phyloP scores from a whole-genome alignment of 2,797 vertebrate genomes.

The Manis pentadactyla region DNA sequence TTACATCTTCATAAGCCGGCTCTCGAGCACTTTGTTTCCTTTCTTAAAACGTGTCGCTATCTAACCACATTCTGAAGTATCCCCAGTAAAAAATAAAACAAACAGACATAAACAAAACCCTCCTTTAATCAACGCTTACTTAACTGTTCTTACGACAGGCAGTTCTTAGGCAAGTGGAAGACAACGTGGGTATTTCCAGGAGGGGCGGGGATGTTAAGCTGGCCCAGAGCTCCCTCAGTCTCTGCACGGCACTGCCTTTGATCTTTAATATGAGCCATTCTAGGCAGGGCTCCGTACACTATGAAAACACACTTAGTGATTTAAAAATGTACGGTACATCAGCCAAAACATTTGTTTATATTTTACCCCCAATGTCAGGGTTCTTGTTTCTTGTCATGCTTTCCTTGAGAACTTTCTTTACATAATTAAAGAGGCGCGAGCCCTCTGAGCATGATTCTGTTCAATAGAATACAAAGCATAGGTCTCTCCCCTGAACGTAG shows the following conservation, averaged over 20 bases:
- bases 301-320: slow-evolving; percentile 73
- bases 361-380: slow-evolving; percentile 75
- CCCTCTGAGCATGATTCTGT: neutral
- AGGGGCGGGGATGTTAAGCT: neutral
- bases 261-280: slow-evolving; percentile 78
- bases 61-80: neutral
- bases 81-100: slow-evolving; percentile 50
- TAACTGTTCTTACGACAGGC: neutral
- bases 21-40: neutral
- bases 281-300: slow-evolving; percentile 45
- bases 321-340: slow-evolving; percentile 55
- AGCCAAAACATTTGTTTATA: slow-evolving; percentile 81
- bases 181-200: slow-evolving; percentile 43
- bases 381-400: slow-evolving; percentile 77
- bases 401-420: slow-evolving; percentile 59
- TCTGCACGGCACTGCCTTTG: slow-evolving; percentile 68
- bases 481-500: neutral
- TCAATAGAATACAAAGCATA: neutral
- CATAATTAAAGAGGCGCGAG: slow-evolving; percentile 71
- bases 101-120: neutral
- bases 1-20: neutral
- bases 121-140: slow-evolving; percentile 61
- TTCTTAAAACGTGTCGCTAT: slow-evolving; percentile 58
- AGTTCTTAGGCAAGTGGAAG: neutral
- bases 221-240: slow-evolving; percentile 22